Conservation (phyloP, 2,888 invertebrate genomes). For the Paralinhomoeus sp. region DNA sequence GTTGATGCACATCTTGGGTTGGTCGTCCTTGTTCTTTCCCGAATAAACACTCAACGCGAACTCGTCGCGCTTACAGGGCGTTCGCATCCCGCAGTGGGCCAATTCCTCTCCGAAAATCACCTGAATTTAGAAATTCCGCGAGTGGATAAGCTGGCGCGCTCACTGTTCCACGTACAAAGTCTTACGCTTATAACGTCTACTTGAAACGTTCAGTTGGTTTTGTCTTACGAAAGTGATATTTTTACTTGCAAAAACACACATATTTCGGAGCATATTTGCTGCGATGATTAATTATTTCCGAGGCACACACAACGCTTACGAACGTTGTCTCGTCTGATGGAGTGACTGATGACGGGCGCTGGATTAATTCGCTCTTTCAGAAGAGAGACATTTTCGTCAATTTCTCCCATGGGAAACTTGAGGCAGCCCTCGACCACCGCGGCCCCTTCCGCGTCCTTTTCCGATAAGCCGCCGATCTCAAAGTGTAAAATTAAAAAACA, state of each 20-base stretch:
- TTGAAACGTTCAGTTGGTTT: no score
- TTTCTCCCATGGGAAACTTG: not conserved
- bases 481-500: not conserved
- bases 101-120: conserved; percentile 15
- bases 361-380: not conserved
- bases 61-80: conserved; percentile 25
- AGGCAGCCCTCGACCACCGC: not conserved
- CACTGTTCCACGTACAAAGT: not conserved
- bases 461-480: not conserved
- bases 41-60: conserved; percentile 32
- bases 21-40: conserved; percentile 32
- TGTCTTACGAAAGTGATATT: no score
- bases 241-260: no score
- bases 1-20: conserved; percentile 34
- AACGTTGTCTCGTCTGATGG: no score
- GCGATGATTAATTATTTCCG: no score
- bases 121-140: no score
- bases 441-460: not conserved
- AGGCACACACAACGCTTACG: no score
- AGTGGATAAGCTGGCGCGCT: conserved; percentile 9
- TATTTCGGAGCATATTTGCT: no score
- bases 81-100: conserved; percentile 30
- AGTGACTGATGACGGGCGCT: not conserved
- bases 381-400: not conserved
- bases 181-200: not conserved